These are phyloP conservation scores for Herpetotheres cachinnans DNA, from an alignment of 2,113 vertebrate species.

Conservation along the genomic window DNA sequence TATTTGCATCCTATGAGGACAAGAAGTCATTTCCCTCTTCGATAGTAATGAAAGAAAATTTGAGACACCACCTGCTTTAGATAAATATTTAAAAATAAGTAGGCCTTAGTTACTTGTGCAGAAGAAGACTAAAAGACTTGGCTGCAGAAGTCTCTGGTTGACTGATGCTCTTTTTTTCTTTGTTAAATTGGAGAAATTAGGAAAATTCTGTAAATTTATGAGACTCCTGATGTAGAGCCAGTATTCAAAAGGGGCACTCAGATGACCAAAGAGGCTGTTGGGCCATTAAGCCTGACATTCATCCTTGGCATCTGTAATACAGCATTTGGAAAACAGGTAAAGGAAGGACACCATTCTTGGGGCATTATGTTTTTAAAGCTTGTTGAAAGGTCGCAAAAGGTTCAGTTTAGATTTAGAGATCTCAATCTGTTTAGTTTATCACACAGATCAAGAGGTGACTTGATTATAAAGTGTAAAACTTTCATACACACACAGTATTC, in stretches of 20 bases:
- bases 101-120: not conserved
- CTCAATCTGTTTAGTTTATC: slow-evolving; percentile 14
- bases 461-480: slow-evolving; percentile 32
- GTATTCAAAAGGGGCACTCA: not conserved
- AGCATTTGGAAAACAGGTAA: not conserved
- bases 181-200: not conserved
- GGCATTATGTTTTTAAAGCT: not conserved
- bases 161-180: not conserved
- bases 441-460: slow-evolving; percentile 28
- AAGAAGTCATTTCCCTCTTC: not conserved
- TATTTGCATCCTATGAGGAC: not conserved
- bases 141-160: not conserved
- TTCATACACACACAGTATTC: not conserved
- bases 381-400: not conserved
- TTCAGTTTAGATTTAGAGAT: slow-evolving; percentile 17
- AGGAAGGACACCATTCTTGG: not conserved
- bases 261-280: not conserved
- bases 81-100: not conserved
- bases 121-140: not conserved
- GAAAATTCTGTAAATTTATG: not conserved
- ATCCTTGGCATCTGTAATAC: not conserved
- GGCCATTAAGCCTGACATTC: not conserved
- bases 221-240: not conserved
- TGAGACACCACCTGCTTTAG: not conserved
- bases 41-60: not conserved